Evolutionary conservation across 2,888 invertebrate genomes (phyloP), one percentile per base, ranked within the genome.

Genomic region (Hirudinaria manillensis): DNA sequence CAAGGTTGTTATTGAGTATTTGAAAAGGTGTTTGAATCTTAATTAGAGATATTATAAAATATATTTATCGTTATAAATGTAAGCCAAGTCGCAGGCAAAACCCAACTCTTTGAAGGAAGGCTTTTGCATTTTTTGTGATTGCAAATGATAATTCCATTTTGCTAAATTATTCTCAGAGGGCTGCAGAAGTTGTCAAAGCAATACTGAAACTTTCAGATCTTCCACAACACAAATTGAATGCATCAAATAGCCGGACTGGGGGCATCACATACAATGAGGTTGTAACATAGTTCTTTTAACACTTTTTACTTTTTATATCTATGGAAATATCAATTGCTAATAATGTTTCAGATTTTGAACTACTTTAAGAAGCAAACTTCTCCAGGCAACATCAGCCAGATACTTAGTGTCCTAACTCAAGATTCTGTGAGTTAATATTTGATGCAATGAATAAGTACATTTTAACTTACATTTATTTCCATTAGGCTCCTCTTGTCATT

Each of bases 201-300:
- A 68, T 68, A 24, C 32, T 68, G 36, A 68, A 36, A 68, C 36
- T 68, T 29, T 68, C 68, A 10, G 68, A 68, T 7, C 36, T 68
- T 34, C 36, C 68, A 3, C 68, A 68, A 24, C 32, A 29, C 29
- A 32, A 10, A 36, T 29, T 13, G 10, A 68, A 34, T 32, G 36
- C n/a, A 24, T n/a, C 68, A 16, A 68, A 24, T 21, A 68, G 10
- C 10, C n/a, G 29, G 13, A 68, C 68, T 34, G 13, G 32, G 27
- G 68, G 68, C 6, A 32, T 68, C 32, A 6, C 68, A 2, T 68
- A 36, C 68, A 68, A 68, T 68, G 68, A 68, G 68, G 68, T 68
- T 68, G 68, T 61, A 19, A 27, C 53, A n/a, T n/a, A n/a, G n/a
- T 4, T 10, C 13, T 16, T 61, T 61, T 61, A 61, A 61, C 2